Evolutionary conservation across 37 sponge, comb jelly and placozoan species (phyloP), one percentile per base, ranked within the genome.

Genomic region (Ephydatia muelleri): DNA sequence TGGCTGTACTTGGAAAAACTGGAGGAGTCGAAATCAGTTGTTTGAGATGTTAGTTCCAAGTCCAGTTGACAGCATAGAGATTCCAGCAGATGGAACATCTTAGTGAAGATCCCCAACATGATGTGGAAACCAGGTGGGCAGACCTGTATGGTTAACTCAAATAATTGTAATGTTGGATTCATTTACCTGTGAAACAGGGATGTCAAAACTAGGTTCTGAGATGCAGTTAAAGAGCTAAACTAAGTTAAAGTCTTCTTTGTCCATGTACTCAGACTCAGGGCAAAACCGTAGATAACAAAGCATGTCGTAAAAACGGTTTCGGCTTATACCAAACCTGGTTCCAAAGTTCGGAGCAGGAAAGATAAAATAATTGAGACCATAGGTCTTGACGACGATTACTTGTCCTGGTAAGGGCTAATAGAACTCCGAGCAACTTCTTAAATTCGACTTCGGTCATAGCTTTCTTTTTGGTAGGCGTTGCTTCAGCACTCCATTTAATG

Each of bases 321-420:
- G 57, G 57, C 57, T 57, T 57, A 57, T 57, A 57, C 57, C 57
- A 57, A 57, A 57, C 57, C 57, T 57, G 57, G 57, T 57, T 57
- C 57, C 57, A 57, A 57, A 13, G 57, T 57, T 57, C 57, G 16
- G 57, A 57, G 57, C 57, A 57, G 57, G 57, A 57, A 57, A 57
- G 57, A 57, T 57, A 57, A 57, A 57, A 57, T 57, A 14, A 57
- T 57, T 11, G 57, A 57, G 57, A 57, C 57, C 57, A 57, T 57
- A 13, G 57, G 19, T 57, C 57, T 57, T 57, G 57, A 57, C 57
- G 57, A 57, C 19, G 57, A 57, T 57, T 57, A 4, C 57, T 57
- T 57, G 57, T 57, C 57, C 57, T 57, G 57, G 57, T 57, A 57
- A 57, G 57, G 57, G 57, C 12, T 57, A 57, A 57, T 57, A 57